Base-by-base conservation (phyloP, 2,888 invertebrate genomes). In the Tetragonula carbonaria region DNA sequence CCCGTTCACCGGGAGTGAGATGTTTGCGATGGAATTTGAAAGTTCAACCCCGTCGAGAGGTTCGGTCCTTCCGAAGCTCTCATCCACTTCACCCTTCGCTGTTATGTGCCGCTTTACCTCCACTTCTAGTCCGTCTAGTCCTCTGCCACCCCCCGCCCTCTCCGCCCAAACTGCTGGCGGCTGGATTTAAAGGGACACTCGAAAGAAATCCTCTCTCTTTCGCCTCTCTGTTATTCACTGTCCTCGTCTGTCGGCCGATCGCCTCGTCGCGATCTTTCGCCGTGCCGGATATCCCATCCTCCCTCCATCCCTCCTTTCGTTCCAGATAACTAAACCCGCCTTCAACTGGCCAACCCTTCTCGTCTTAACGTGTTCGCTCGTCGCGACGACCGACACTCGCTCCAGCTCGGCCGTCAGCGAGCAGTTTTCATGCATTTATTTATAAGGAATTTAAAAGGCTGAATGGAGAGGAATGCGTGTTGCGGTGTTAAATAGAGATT, bases 21-120 rank as follows among this genome's bases (percentile, higher is more conserved):
- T 89, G 87, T 89, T 89, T 89, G 87, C 88, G 80, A 87, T 89
- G 80, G 89, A 87, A 88, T 90, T 90, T 87, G 82, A 87, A 87
- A 88, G 86, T 89, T 89, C 84, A 89, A 77, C 86, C 82, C 82
- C 74, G 86, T 70, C 84, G 86, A 87, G 84, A 74, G 82, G 59
- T 79, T 86, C 77, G 82, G 82, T 87, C 87, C 87, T 87, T 87
- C 66, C 82, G 80, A 84, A 84, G 80, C 88, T 87, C 87, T 87
- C 82, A 86, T 72, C 87, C 85, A 86, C 87, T 87, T 84, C 83
- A 87, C 80, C 82, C 84, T 80, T 78, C 76, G 79, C 85, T 81
- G 86, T 86, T 86, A 86, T 84, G 84, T 84, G 84, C 79, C 86
- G 87, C 84, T 87, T 87, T 86, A 84, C 84, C 84, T 86, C 87